Conservation (phyloP, 2,113 vertebrate genomes). For the Oryzias woworae region DNA sequence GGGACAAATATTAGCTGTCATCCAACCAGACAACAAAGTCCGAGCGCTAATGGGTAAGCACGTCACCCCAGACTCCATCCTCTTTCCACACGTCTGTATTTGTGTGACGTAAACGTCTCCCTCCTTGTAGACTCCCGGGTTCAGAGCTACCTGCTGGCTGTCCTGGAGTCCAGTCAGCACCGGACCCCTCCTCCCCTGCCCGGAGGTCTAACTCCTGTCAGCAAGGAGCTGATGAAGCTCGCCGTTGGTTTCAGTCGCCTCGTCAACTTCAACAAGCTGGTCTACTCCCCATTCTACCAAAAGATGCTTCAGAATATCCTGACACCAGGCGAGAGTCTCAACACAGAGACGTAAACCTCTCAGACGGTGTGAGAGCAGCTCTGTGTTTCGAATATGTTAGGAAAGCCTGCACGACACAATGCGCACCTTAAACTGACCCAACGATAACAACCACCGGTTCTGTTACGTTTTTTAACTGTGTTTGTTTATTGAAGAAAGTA, state of each 20-base stretch:
- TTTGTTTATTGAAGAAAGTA: slow-evolving; percentile 26
- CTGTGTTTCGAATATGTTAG: not conserved
- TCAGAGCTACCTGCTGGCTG: slow-evolving; percentile 84
- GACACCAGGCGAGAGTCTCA: slow-evolving; percentile 46
- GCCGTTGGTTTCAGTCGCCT: slow-evolving; percentile 85
- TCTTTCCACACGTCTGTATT: not conserved
- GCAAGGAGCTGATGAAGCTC: slow-evolving; percentile 88
- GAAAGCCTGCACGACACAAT: not conserved
- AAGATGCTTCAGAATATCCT: slow-evolving; percentile 82
- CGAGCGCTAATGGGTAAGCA: slow-evolving; percentile 87
- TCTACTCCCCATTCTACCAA: slow-evolving; percentile 95
- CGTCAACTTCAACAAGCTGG: slow-evolving; percentile 95
- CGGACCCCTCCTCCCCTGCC: slow-evolving; percentile 79
- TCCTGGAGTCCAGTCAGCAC: slow-evolving; percentile 81
- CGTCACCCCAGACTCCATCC: not conserved
- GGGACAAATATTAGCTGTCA: slow-evolving; percentile 86
- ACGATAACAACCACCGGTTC: slow-evolving; percentile 7
- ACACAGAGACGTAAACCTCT: slow-evolving; percentile 37
- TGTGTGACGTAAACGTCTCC: not conserved
- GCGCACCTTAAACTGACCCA: slow-evolving; percentile 16
- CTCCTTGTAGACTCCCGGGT: slow-evolving; percentile 83
- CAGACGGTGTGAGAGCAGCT: not conserved
- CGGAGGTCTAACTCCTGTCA: slow-evolving; percentile 86
- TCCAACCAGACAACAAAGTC: slow-evolving; percentile 81
- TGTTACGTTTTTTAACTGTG: slow-evolving; percentile 18